Base-by-base conservation (phyloP, 1,140 invertebrate genomes). In the Choristoneura fumiferana region DNA sequence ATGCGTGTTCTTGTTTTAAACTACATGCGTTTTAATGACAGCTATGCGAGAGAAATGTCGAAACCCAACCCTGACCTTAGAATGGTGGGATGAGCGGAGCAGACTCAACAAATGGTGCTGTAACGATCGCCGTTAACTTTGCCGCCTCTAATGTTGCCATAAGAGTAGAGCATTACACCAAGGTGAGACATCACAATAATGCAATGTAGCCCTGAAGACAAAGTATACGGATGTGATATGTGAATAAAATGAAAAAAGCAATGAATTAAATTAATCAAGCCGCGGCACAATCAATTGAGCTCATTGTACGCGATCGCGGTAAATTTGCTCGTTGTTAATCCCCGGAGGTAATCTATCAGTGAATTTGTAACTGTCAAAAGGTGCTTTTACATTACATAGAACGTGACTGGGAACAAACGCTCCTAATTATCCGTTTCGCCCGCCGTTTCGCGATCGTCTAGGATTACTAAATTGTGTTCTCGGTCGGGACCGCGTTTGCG, bases 81-180 rank as follows among this genome's bases (percentile, higher is more conserved):
- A 60, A 45, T 12, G 12, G 22, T 5, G 18, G 29, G 43, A 8
- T 49, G 43, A 49, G 43, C 12, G 8, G 17, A 29, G 6, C 45
- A 66, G 62, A 65, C 54, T 58, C 78, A 73, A 79, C 65, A 78
- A 81, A 82, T 80, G 71, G 70, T 62, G 69, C 66, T 73, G 60
- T 73, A 71, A 78, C 66, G 64, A 73, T 69, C 62, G 54, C 58
- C 49, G 49, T 57, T 29, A 33, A 57, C 33, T 36, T n/a, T 29
- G 40, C 38, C 9, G 56, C 58, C 12, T 29, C 61, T 73, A 73
- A 78, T 72, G 58, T 55, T 66, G 64, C 58, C 59, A 65, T 76
- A 63, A 62, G 64, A 71, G 56, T 17, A 62, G 54, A 62, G n/a
- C 68, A 71, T 78, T 80, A 75, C 38, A 68, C 62, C 79, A 82